Evolutionary conservation across 92 coral and sea anemone species (phyloP).

Genomic region (Epizoanthus illoricatus): DNA sequence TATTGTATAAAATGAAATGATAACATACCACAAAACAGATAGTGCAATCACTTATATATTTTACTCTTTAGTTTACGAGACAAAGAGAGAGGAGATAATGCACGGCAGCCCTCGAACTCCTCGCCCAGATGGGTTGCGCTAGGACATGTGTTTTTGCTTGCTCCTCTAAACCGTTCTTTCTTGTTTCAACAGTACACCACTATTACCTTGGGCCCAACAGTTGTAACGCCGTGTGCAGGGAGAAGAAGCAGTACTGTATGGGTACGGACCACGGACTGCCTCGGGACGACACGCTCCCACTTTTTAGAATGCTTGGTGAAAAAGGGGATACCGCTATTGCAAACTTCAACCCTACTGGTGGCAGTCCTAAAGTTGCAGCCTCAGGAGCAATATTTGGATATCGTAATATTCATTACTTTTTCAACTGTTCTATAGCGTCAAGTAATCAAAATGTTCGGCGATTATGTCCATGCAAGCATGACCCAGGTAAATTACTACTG

Average conservation of each 20-base stretch:
- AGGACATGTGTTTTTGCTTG: too few relatives aligned
- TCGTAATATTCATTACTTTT: neutral
- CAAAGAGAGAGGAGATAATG: too few relatives aligned
- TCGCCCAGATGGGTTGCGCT: too few relatives aligned
- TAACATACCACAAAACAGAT: too few relatives aligned
- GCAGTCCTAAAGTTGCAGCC: too few relatives aligned
- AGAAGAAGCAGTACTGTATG: neutral
- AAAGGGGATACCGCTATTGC: neutral
- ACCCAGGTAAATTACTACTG: neutral
- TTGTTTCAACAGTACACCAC: neutral
- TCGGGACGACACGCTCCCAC: neutral
- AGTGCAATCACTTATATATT: too few relatives aligned
- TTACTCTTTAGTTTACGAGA: too few relatives aligned
- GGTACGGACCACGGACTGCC: constrained; percentile 1
- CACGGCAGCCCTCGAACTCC: too few relatives aligned
- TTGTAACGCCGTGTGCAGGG: neutral
- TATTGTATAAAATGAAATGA: too few relatives aligned
- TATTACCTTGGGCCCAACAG: neutral
- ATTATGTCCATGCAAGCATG: constrained; percentile 1
- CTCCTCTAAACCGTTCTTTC: neutral
- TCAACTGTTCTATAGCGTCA: neutral
- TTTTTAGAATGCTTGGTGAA: neutral
- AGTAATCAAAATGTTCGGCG: neutral
- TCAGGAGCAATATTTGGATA: neutral
- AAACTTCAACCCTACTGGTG: neutral